Evolutionary conservation across 1,140 invertebrate species (phyloP).

Genomic region (Hyles euphorbiae): DNA sequence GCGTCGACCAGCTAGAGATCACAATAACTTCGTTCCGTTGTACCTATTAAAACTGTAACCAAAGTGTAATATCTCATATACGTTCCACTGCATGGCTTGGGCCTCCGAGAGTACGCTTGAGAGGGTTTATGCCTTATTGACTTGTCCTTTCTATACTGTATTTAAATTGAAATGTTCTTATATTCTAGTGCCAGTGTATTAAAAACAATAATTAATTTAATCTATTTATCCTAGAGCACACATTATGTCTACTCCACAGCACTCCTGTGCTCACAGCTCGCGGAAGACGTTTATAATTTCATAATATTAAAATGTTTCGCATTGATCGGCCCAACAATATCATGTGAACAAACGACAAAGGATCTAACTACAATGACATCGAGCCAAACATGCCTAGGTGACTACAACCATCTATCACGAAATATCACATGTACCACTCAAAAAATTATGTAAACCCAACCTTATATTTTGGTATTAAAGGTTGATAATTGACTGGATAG

Average conservation of each 20-base stretch:
- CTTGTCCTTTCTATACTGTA: too few relatives aligned
- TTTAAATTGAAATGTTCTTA: too few relatives aligned
- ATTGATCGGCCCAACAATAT: conserved; percentile 62
- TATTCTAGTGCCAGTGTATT: neutral
- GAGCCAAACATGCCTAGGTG: conserved; percentile 54
- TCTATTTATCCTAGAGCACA: neutral
- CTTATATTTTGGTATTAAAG: neutral
- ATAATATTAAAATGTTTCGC: conserved; percentile 74
- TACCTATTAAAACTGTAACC: too few relatives aligned
- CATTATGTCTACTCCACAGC: conserved; percentile 22
- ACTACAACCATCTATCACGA: conserved; percentile 36
- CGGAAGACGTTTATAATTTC: conserved; percentile 73
- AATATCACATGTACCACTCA: conserved; percentile 9
- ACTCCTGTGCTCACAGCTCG: conserved; percentile 30
- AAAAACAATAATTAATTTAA: neutral
- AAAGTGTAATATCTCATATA: too few relatives aligned
- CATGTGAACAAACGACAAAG: conserved; percentile 63
- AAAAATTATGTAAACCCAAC: neutral
- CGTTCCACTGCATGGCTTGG: too few relatives aligned
- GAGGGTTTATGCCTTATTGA: too few relatives aligned
- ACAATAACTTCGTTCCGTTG: too few relatives aligned
- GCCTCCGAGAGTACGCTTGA: too few relatives aligned
- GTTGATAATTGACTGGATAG: too few relatives aligned
- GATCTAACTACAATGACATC: conserved; percentile 70
- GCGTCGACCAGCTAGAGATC: too few relatives aligned